A percentile compares a stretch with the other conserved stretches of the same genome.
Conservation (phyloP, 2,113 vertebrate species). For the Callipepla squamata region DNA sequence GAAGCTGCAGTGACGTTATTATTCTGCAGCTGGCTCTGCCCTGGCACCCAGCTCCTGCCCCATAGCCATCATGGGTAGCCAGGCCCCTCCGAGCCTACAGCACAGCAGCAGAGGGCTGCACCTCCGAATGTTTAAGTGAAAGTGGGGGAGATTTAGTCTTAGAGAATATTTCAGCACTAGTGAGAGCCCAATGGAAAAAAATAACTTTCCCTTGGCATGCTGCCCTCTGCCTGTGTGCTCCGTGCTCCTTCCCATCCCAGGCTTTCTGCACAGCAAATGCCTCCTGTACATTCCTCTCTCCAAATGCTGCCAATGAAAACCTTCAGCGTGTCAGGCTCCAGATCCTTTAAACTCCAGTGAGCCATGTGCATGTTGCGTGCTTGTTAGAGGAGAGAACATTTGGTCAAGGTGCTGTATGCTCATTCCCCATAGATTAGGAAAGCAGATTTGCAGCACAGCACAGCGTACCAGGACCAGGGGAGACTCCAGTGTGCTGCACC, state of each 20-base stretch:
- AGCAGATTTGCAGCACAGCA: not conserved
- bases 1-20: slow-evolving; percentile 67
- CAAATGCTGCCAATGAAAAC: slow-evolving; percentile 45
- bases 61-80: not conserved
- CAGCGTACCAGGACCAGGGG: not conserved
- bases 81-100: not conserved
- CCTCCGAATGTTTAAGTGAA: slow-evolving; percentile 26
- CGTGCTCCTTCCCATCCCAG: not conserved
- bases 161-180: slow-evolving; percentile 49
- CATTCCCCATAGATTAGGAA: not conserved
- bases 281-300: slow-evolving; percentile 34
- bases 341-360: not conserved
- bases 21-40: slow-evolving; percentile 71
- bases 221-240: not conserved
- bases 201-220: not conserved
- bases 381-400: not conserved
- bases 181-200: slow-evolving; percentile 48
- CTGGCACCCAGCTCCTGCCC: slow-evolving; percentile 65
- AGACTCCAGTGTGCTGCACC: not conserved
- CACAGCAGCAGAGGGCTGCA: too few species aligned
- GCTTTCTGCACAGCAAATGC: slow-evolving; percentile 32
- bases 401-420: not conserved
- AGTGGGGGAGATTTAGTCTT: slow-evolving; percentile 55
- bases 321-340: not conserved
- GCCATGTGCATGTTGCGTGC: not conserved